Evolutionary conservation across 2,888 invertebrate species (phyloP).

Genomic region (Watsonalla binaria): DNA sequence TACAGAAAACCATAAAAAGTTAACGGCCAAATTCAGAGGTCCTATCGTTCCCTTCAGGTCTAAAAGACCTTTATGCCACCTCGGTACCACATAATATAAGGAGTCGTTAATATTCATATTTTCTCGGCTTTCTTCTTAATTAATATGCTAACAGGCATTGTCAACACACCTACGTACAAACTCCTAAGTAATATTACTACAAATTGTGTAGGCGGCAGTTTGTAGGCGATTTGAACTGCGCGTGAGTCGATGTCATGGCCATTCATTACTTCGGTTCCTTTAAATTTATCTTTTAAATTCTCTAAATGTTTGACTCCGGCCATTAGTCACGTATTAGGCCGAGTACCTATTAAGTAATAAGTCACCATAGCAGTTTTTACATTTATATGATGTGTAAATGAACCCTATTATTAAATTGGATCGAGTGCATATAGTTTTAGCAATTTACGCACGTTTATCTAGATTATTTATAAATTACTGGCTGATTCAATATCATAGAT

Average conservation of each 20-base stretch:
- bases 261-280: conserved; percentile 42
- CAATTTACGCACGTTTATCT: conserved; percentile 11
- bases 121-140: conserved; percentile 72
- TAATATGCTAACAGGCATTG: conserved; percentile 75
- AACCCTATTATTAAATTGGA: neutral
- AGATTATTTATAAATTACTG: conserved; percentile 7
- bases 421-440: conserved; percentile 1
- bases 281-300: conserved; percentile 15
- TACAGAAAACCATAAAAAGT: conserved; percentile 4
- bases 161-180: conserved; percentile 63
- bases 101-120: conserved; percentile 63
- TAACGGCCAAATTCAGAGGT: conserved; percentile 8
- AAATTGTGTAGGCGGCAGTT: conserved; percentile 42
- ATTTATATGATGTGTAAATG: neutral
- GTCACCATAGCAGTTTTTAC: neutral
- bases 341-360: neutral
- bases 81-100: conserved; percentile 28
- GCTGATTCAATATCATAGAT: conserved; percentile 8
- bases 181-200: conserved; percentile 40
- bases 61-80: no score
- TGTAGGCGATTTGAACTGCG: conserved; percentile 51
- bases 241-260: conserved; percentile 60
- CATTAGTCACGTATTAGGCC: neutral
- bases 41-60: conserved; percentile 4
- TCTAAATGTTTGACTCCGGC: conserved; percentile 2